Evolutionary conservation across 2,888 invertebrate species (phyloP).

Genomic region (Taenaris catops): DNA sequence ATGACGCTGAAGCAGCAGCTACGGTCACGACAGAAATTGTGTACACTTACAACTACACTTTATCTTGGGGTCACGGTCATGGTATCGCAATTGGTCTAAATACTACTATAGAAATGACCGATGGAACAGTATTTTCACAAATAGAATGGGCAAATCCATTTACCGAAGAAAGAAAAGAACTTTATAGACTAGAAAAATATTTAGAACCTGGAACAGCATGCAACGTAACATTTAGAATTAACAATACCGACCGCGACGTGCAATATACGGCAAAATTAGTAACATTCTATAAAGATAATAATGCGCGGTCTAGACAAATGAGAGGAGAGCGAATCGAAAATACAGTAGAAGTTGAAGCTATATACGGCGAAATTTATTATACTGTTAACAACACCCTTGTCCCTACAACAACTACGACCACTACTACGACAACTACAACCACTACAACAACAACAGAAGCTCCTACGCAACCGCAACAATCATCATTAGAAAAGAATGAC

Average conservation of each 20-base stretch:
- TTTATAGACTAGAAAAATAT: slow-evolving; percentile 81
- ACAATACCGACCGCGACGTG: slow-evolving; percentile 85
- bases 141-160: slow-evolving; percentile 86
- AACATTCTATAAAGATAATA: slow-evolving; percentile 83
- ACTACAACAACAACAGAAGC: slow-evolving; percentile 76
- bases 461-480: slow-evolving; percentile 75
- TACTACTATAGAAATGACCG: slow-evolving; percentile 80
- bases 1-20: slow-evolving; percentile 76
- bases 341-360: slow-evolving; percentile 84
- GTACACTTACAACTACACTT: slow-evolving; percentile 84
- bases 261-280: slow-evolving; percentile 87
- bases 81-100: slow-evolving; percentile 86
- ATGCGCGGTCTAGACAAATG: slow-evolving; percentile 78
- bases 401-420: slow-evolving; percentile 85
- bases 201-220: slow-evolving; percentile 89
- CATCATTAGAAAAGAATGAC: slow-evolving; percentile 64
- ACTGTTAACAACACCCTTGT: slow-evolving; percentile 86
- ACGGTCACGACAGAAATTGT: slow-evolving; percentile 86
- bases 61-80: slow-evolving; percentile 90
- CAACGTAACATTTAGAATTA: slow-evolving; percentile 88
- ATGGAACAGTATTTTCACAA: slow-evolving; percentile 78
- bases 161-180: slow-evolving; percentile 75
- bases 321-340: slow-evolving; percentile 83
- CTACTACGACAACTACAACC: slow-evolving; percentile 82
- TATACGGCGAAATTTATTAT: slow-evolving; percentile 89